Evolutionary conservation across 2,888 invertebrate genomes (phyloP), one percentile per base, ranked within the genome.

Genomic region (Drosophila anomalipes): DNA sequence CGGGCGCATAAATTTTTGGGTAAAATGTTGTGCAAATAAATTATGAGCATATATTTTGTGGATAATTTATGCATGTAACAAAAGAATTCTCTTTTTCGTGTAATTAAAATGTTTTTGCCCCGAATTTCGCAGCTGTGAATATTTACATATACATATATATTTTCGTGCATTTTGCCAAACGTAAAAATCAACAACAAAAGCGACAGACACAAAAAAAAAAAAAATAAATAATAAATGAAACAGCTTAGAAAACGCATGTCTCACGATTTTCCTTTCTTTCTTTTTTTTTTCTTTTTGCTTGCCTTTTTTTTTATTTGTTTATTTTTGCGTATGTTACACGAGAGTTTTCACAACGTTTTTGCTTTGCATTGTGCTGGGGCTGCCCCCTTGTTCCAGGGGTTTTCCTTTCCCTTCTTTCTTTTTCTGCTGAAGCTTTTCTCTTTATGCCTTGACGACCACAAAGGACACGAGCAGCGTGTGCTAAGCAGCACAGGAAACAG

Each of bases 21-120:
- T 19, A 57, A 75, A 79, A 75, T 72, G 65, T 69, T 78, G 71
- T 69, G 74, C 79, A 79, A 80, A 80, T 81, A 78, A 80, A 79
- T 82, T 82, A 76, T 79, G 53, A 59, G 52, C 69, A 81, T 78
- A 78, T 26, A 54, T 62, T 57, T 37, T 59, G 16, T 63, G 71
- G 58, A 67, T 75, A 78, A 81, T 79, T 81, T 82, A 81, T 75
- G 79, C 78, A 63, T 65, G 71, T 56, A 71, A 80, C 58, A 39
- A 39, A 51, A 39, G 65, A 76, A 66, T 77, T 64, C 33, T 47
- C 62, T 59, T 28, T 54, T 68, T 37, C 28, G 41, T 56, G 59
- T 72, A 82, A 82, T 81, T 79, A 82, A 81, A 81, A 75, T 67
- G 69, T 62, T 61, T 32, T 61, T 28, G 28, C 51, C 33, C 10